Evolutionary conservation across 2,797 vertebrate species (phyloP).

Genomic region (Corythornis leucogaster): DNA sequence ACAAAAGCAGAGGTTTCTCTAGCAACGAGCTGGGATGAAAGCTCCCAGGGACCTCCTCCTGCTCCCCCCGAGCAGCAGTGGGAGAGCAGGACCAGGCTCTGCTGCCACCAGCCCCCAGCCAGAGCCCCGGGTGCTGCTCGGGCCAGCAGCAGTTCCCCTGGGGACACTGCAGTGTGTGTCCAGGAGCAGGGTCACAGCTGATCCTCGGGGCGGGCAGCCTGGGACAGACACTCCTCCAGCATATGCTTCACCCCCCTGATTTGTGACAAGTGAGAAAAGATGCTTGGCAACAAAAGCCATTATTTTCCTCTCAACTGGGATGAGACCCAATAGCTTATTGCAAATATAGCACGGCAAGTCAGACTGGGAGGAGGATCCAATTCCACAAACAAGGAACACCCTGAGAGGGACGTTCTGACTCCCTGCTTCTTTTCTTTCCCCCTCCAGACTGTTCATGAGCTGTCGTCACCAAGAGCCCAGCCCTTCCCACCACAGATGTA

Average conservation of each 20-base stretch:
- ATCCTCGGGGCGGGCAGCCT: not conserved
- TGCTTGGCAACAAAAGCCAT: constrained; percentile 52
- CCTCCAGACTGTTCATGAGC: not conserved
- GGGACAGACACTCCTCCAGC: not conserved
- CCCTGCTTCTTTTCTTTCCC: not conserved
- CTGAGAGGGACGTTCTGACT: not conserved
- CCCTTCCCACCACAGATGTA: not conserved
- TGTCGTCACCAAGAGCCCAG: not conserved
- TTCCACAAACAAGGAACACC: not conserved
- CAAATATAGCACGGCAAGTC: constrained; percentile 30
- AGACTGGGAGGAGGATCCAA: not conserved
- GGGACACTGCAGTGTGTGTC: accelerated
- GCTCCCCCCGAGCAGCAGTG: not conserved
- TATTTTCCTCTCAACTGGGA: constrained; percentile 41
- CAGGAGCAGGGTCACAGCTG: accelerated
- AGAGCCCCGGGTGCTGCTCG: accelerated
- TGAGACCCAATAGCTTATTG: constrained; percentile 43
- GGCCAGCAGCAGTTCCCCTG: accelerated
- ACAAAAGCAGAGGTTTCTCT: constrained; percentile 66
- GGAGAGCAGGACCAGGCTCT: not conserved
- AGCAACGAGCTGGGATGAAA: constrained; percentile 19
- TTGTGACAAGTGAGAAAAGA: constrained; percentile 42
- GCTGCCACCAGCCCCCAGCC: not conserved
- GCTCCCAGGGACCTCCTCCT: not conserved
- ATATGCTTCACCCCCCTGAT: constrained; percentile 37